Evolutionary conservation across 2,113 vertebrate genomes (phyloP), one percentile per base, ranked within the genome.

Genomic region (Micronycteris hirsuta): DNA sequence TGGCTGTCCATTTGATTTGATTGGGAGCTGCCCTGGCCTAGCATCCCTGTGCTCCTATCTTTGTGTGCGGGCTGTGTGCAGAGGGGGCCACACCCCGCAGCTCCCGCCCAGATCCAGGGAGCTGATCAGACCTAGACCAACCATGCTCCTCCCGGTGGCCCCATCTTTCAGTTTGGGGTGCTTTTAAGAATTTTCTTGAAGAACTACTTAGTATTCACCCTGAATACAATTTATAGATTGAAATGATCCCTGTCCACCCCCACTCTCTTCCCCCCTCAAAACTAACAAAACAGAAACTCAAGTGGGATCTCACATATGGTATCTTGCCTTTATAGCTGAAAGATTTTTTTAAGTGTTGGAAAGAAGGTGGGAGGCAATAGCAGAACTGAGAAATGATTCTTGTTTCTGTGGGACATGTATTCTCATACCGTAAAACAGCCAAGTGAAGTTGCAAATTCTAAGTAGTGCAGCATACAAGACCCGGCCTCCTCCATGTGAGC

Each of bases 111-210:
- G 31, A 58, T 38, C 49, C 43, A 56, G 0, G 45, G 52, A 36
- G 54, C 17, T 19, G 6, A 77, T 56, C 38, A 10, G 83, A 45
- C 43, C 5, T 12, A 49, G 68, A 54, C 17, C 9, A 10, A 31
- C 2, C 14, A 2, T 10, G 31, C 49, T 31, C 54, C 1, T 24
- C 61, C 3, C 5, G 1, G 33, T 1, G 49, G 49, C 36, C n/a
- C 86, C 49, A 17, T 36, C 7, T 52, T 83, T 78, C 49, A 16
- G 58, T 43, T 20, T 49, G 56, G 0, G 17, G 49, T 81, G 24
- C 31, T 58, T 92, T 67, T 70, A 92, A 77, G 71, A 83, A 41
- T 38, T 77, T 87, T 86, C 80, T 63, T 90, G 12, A 92, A 94
- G 63, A 92, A 84, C 43, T 36, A 63, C 73, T 86, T 33, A 22